These are phyloP conservation scores for Otolemur garnettii DNA, from an alignment of 2,113 vertebrate genomes.

Conservation along the genomic window DNA sequence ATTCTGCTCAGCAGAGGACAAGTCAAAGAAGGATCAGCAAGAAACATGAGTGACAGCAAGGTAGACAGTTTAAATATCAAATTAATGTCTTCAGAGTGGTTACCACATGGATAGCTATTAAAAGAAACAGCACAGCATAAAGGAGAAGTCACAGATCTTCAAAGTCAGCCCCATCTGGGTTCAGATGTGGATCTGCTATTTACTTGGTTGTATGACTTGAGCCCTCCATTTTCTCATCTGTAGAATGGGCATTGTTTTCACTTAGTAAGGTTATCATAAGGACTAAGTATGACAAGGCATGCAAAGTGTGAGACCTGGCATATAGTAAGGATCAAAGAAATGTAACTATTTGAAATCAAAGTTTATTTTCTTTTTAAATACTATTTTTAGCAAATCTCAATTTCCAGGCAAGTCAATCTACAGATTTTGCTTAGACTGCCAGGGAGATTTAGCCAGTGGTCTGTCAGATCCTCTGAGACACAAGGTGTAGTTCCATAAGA, in stretches of 20 bases:
- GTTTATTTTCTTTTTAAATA: conserved; percentile 7
- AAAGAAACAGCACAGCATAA: neutral
- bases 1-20: neutral
- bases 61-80: conserved; percentile 18
- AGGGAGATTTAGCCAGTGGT: no score
- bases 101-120: neutral
- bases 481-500: neutral
- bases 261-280: neutral
- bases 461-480: neutral
- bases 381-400: neutral
- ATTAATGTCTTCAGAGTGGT: neutral
- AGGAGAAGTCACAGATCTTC: neutral
- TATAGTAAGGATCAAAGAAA: neutral
- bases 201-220: neutral
- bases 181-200: neutral
- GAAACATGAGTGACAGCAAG: neutral
- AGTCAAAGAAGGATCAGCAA: neutral
- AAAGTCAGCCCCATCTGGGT: neutral
- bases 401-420: neutral
- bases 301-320: neutral
- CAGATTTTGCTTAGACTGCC: neutral
- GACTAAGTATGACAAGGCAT: neutral
- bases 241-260: conserved; percentile 30
- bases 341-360: neutral
- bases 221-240: conserved; percentile 18